Evolutionary conservation across 2,113 vertebrate species (phyloP).

Genomic region (Glareola pratincola): DNA sequence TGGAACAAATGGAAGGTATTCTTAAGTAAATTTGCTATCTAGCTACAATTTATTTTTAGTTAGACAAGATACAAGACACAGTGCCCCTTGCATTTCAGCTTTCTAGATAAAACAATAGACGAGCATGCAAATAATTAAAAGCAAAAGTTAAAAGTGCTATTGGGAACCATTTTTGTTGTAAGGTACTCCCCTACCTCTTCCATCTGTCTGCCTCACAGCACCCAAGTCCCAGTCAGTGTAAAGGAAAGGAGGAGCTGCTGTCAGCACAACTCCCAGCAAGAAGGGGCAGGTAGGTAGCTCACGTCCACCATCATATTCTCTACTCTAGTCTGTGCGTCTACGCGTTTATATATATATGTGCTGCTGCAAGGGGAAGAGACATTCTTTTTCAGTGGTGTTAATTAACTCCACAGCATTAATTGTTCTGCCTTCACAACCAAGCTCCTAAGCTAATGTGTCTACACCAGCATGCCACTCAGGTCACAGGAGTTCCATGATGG

Average conservation of each 20-base stretch:
- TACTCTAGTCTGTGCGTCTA: not conserved
- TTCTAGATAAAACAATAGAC: not conserved
- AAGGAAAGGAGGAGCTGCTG: not conserved
- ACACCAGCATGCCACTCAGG: not conserved
- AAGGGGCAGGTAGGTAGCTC: not conserved
- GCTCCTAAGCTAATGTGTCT: not conserved
- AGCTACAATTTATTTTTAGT: slow-evolving; percentile 6
- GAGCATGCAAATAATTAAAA: not conserved
- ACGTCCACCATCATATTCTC: not conserved
- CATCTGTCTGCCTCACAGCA: not conserved
- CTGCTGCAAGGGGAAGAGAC: not conserved
- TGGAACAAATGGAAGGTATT: slow-evolving; percentile 60
- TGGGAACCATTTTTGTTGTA: not conserved
- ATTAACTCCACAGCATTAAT: not conserved
- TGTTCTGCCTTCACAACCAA: not conserved
- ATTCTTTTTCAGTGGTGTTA: not conserved
- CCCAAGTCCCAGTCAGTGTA: not conserved
- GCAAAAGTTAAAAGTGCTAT: not conserved
- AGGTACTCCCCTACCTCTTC: not conserved
- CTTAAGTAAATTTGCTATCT: not conserved
- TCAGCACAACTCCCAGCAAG: not conserved
- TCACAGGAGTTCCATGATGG: not conserved
- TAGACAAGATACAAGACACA: not conserved
- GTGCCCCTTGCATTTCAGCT: rapidly evolving
- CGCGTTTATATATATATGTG: not conserved